Evolutionary conservation across 53 echinoderm and acorn worm species (phyloP).

Genomic region (Crossaster papposus): DNA sequence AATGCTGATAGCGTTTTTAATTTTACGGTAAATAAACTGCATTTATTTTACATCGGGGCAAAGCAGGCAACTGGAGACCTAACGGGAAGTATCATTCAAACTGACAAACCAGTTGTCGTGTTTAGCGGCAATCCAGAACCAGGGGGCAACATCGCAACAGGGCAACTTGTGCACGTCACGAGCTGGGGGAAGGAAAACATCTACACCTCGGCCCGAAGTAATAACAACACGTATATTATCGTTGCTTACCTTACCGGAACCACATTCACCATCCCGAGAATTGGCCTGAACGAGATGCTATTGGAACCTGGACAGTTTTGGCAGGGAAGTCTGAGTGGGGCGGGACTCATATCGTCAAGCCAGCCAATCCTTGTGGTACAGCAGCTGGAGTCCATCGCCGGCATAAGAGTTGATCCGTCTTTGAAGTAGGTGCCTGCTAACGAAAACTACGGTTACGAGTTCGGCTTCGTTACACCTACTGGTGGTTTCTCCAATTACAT

Average conservation of each 20-base stretch:
- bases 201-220: slow-evolving; percentile 53
- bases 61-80: slow-evolving; percentile 2
- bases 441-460: slow-evolving; percentile 63
- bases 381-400: slow-evolving; percentile 36
- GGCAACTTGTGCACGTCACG: slow-evolving; percentile 62
- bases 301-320: slow-evolving; percentile 62
- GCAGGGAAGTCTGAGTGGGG: slow-evolving; percentile 55
- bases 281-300: background rate
- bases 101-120: slow-evolving; percentile 63
- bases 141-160: slow-evolving; percentile 47
- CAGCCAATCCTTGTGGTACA: slow-evolving; percentile 64
- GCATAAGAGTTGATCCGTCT: slow-evolving; percentile 59
- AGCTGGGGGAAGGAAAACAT: slow-evolving; percentile 72
- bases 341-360: slow-evolving; percentile 64
- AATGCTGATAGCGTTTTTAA: slow-evolving; percentile 50
- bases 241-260: slow-evolving; percentile 60
- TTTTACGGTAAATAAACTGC: slow-evolving; percentile 35
- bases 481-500: slow-evolving; percentile 67
- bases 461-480: slow-evolving; percentile 69
- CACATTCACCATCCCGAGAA: slow-evolving; percentile 58
- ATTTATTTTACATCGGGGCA: slow-evolving; percentile 57
- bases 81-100: slow-evolving; percentile 63
- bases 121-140: slow-evolving; percentile 60
- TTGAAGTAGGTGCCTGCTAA: slow-evolving; percentile 70
- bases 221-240: slow-evolving; percentile 52